These are phyloP conservation scores for Tokudaia muenninki DNA, from an alignment of 2,797 vertebrate species.

Conservation along the genomic window DNA sequence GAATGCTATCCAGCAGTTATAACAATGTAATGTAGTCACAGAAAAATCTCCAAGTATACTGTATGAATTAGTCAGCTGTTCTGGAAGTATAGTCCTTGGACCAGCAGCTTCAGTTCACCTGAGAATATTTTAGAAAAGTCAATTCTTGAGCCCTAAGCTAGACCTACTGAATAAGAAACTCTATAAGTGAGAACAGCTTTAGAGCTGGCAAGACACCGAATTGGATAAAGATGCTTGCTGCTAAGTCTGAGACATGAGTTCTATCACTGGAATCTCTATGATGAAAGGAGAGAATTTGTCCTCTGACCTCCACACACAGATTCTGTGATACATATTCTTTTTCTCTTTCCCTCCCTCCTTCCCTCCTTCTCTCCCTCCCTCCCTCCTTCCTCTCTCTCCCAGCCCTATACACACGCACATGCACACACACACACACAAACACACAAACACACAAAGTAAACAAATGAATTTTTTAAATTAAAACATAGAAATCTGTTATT, in stretches of 20 bases:
- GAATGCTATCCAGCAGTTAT: conserved; percentile 7
- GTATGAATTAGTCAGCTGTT: conserved; percentile 47
- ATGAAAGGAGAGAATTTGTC: background rate
- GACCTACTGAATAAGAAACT: conserved; percentile 28
- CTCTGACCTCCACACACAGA: background rate
- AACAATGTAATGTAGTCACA: conserved; percentile 47
- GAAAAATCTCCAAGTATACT: conserved; percentile 39
- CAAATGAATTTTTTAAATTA: background rate
- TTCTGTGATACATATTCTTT: background rate
- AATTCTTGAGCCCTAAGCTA: background rate
- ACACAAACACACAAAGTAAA: background rate
- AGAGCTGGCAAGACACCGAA: background rate
- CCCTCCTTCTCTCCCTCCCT: background rate
- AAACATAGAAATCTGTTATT: conserved; percentile 46
- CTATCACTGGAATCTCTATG: background rate
- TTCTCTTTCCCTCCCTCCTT: background rate
- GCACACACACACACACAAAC: background rate
- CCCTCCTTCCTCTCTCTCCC: background rate
- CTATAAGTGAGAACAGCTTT: background rate
- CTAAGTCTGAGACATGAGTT: background rate
- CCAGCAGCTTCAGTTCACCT: conserved; percentile 32
- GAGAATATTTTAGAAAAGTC: conserved; percentile 53
- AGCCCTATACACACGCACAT: background rate
- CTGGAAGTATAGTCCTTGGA: conserved; percentile 10
- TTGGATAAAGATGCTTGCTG: background rate